Evolutionary conservation across 1,140 invertebrate genomes (phyloP).

Genomic region (Nautilus pompilius): DNA sequence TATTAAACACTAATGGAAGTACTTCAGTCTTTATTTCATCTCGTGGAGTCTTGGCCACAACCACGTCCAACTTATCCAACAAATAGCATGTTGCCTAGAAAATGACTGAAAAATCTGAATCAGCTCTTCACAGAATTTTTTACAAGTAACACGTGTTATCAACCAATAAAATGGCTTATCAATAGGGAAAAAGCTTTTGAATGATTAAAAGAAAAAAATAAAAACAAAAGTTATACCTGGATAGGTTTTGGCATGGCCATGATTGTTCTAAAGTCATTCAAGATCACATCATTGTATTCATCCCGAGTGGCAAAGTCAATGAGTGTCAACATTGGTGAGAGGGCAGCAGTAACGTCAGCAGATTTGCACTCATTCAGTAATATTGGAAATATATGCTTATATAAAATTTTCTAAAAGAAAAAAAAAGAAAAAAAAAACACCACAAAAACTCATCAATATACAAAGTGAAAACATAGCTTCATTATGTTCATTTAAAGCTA

Average conservation of each 20-base stretch:
- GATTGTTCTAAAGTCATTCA: slow-evolving; percentile 76
- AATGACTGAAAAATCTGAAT: not conserved
- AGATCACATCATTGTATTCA: slow-evolving; percentile 80
- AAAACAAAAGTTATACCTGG: slow-evolving; percentile 48
- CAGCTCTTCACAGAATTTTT: no score
- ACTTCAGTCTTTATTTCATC: slow-evolving; percentile 78
- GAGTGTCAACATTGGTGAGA: slow-evolving; percentile 84
- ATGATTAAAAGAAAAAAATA: not conserved
- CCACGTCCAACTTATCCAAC: slow-evolving; percentile 86
- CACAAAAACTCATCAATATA: no score
- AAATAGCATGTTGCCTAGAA: slow-evolving; percentile 82
- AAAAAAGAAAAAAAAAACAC: slow-evolving; percentile 3
- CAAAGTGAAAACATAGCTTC: no score
- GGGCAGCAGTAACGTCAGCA: slow-evolving; percentile 79
- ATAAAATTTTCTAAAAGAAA: slow-evolving; percentile 85
- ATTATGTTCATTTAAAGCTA: no score
- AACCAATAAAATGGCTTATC: no score
- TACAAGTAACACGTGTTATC: no score
- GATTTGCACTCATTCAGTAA: slow-evolving; percentile 80
- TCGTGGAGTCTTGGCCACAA: slow-evolving; percentile 80
- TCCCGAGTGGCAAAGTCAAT: slow-evolving; percentile 73
- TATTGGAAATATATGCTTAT: slow-evolving; percentile 88
- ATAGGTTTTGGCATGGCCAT: slow-evolving; percentile 82
- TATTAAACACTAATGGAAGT: slow-evolving; percentile 81
- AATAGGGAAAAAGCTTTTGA: not conserved